Conservation (phyloP, 2,888 invertebrate species). For the Augochlorella aurata region DNA sequence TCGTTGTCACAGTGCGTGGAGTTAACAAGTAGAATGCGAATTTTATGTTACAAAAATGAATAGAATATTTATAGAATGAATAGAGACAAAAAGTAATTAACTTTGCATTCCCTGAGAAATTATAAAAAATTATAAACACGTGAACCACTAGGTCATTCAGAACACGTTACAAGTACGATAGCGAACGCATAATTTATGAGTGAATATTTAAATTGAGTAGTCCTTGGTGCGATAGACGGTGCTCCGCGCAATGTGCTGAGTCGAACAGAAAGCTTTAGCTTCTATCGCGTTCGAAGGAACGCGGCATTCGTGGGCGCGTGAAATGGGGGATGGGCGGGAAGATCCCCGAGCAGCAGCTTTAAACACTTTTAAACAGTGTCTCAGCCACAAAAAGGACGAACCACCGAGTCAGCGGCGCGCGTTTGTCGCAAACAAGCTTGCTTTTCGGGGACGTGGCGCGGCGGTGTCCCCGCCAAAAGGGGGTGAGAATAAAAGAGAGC, state of each 20-base stretch:
- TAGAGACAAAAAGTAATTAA: no score
- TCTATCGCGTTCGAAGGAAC: neutral
- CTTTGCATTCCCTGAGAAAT: no score
- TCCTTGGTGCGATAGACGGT: no score
- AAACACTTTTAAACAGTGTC: slow-evolving; percentile 52
- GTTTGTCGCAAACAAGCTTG: slow-evolving; percentile 60
- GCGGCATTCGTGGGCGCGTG: neutral
- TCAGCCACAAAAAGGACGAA: slow-evolving; percentile 27
- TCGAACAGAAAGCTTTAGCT: neutral
- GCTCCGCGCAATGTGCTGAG: neutral
- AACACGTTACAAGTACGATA: no score
- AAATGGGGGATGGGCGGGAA: slow-evolving; percentile 10
- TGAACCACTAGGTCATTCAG: no score
- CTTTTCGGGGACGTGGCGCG: slow-evolving; percentile 32
- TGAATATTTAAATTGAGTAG: no score
- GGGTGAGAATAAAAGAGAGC: slow-evolving; percentile 32
- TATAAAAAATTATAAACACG: no score
- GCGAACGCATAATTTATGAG: no score
- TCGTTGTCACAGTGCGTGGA: no score
- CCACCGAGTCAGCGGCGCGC: slow-evolving; percentile 44
- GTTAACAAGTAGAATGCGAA: no score
- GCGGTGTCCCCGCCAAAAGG: slow-evolving; percentile 32
- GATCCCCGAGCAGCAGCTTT: slow-evolving; percentile 40
- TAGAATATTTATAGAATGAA: no score
- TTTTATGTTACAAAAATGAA: no score